A percentile compares a stretch with the other conserved stretches of the same genome.
phyloP scores from a whole-genome alignment of 2,888 invertebrate species.

The Amiota communis region DNA sequence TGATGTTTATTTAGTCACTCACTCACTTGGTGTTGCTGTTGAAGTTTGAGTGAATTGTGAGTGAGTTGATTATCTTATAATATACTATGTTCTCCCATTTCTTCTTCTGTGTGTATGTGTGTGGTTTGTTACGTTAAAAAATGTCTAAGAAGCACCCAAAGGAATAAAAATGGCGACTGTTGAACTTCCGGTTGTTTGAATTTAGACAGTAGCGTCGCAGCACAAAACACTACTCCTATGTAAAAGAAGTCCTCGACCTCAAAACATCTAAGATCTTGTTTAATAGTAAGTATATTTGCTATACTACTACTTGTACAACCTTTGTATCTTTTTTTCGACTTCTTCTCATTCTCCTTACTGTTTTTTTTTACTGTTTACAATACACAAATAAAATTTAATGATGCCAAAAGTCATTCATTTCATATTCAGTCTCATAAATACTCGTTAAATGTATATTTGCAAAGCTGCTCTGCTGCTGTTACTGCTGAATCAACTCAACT shows the following conservation, averaged over 20 bases:
- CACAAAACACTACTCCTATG: not conserved
- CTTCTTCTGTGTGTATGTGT: too few species aligned
- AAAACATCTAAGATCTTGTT: slow-evolving; percentile 39
- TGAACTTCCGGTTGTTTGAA: slow-evolving; percentile 39
- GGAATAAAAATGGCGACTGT: slow-evolving; percentile 34
- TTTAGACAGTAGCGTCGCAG: not conserved
- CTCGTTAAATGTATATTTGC: slow-evolving; percentile 58
- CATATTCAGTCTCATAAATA: slow-evolving; percentile 58
- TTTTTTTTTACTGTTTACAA: slow-evolving; percentile 21
- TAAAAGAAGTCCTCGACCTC: slow-evolving; percentile 49
- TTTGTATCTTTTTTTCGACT: not conserved
- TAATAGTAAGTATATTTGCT: not conserved
- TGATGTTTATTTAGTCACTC: slow-evolving; percentile 56
- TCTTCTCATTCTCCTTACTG: not conserved
- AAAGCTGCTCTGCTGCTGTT: slow-evolving; percentile 35
- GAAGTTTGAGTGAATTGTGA: too few species aligned
- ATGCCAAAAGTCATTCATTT: slow-evolving; percentile 60
- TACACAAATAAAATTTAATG: slow-evolving; percentile 57
- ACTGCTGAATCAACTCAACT: slow-evolving; percentile 14
- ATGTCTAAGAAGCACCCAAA: slow-evolving; percentile 23
- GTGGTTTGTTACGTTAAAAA: not conserved
- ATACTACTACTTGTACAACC: not conserved
- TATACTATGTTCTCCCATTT: too few species aligned
- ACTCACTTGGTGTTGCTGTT: slow-evolving; percentile 27
- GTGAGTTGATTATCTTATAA: too few species aligned